A percentile compares a stretch with the other conserved stretches of the same genome.
Evolutionary conservation across 2,797 vertebrate genomes (phyloP).

Genomic region (Lemur catta): DNA sequence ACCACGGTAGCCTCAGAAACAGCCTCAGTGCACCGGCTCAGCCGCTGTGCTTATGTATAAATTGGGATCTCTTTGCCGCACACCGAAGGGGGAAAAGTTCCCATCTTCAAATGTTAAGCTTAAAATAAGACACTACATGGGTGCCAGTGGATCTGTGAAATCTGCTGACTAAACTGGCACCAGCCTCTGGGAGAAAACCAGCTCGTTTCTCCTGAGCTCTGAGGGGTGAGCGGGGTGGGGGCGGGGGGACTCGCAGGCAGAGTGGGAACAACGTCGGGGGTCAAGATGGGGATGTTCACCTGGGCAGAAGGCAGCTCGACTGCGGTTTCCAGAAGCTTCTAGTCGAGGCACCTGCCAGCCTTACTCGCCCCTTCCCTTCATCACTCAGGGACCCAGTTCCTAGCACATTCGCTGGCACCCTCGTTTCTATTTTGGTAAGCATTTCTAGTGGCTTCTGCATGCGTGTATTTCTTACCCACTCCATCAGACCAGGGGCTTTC

Average conservation of each 20-base stretch:
- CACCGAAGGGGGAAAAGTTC: constrained; percentile 72
- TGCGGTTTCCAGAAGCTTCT: constrained; percentile 13
- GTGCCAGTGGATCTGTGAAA: constrained; percentile 90
- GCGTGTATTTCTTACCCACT: constrained; percentile 39
- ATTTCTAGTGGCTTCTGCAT: constrained; percentile 66
- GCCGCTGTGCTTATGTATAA: constrained; percentile 78
- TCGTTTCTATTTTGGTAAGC: constrained; percentile 69
- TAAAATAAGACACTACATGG: constrained; percentile 86
- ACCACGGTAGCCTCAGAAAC: background rate
- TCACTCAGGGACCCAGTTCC: constrained; percentile 46
- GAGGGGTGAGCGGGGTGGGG: background rate
- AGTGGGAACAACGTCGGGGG: background rate
- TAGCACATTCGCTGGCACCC: constrained; percentile 55
- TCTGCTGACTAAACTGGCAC: constrained; percentile 89
- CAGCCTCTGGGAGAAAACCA: constrained; percentile 83
- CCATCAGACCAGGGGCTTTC: constrained; percentile 53
- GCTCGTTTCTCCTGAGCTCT: constrained; percentile 75
- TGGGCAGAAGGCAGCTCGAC: background rate
- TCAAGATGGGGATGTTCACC: background rate
- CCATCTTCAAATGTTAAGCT: constrained; percentile 89
- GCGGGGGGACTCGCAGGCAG: background rate
- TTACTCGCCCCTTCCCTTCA: constrained; percentile 30
- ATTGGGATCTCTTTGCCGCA: constrained; percentile 86
- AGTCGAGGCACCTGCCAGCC: constrained; percentile 23
- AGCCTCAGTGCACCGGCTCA: constrained; percentile 12